These are phyloP conservation scores for Eurytoma adleriae DNA, from an alignment of 2,888 invertebrate genomes.

Conservation along the genomic window DNA sequence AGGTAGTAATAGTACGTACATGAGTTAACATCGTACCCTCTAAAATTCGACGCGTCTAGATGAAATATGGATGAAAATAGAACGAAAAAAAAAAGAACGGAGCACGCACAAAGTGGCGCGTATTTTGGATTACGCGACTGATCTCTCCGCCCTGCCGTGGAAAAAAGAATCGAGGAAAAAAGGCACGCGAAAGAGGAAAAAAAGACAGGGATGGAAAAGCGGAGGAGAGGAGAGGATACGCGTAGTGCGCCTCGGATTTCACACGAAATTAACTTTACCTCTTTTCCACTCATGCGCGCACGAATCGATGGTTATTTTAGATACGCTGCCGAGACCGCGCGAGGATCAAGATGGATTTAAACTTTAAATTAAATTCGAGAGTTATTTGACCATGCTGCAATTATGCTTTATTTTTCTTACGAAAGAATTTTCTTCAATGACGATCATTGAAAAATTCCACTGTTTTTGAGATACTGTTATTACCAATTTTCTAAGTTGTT, in stretches of 20 bases:
- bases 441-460: too few species aligned
- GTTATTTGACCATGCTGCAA: constrained; percentile 36
- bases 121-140: constrained; percentile 9
- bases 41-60: background rate
- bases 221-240: background rate
- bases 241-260: constrained; percentile 65
- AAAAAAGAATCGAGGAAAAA: background rate
- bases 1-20: too few species aligned
- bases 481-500: too few species aligned
- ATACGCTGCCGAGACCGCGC: constrained; percentile 28
- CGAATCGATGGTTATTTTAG: constrained; percentile 50
- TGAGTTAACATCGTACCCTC: too few species aligned
- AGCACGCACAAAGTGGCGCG: constrained; percentile 9
- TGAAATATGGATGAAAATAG: background rate
- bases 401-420: constrained; percentile 6
- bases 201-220: background rate
- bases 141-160: background rate
- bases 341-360: constrained; percentile 44
- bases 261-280: constrained; percentile 70
- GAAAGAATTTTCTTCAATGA: background rate
- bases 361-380: constrained; percentile 42
- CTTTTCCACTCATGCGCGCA: constrained; percentile 24
- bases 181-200: background rate
- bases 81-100: background rate
- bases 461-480: too few species aligned